phyloP scores from a whole-genome alignment of 2,113 vertebrate genomes.

The Sprattus sprattus region DNA sequence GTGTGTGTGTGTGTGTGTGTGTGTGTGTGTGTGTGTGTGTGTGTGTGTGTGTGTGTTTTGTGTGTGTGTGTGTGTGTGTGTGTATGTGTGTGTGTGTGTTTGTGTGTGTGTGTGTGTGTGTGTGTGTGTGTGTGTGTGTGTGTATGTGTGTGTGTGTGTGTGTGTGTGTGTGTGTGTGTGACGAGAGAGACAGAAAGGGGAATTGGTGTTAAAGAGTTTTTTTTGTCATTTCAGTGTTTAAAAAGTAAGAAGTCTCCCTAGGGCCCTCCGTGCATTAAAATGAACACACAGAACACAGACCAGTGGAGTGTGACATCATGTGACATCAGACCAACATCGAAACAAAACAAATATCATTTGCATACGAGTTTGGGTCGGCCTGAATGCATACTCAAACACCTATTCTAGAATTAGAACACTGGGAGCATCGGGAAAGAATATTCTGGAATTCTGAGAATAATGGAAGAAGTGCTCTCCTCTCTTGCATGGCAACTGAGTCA shows the following conservation, averaged over 20 bases:
- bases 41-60: constrained; percentile 1
- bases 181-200: no score
- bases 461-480: background rate
- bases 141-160: no score
- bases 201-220: background rate
- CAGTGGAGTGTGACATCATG: background rate
- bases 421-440: background rate
- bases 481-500: background rate
- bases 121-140: no score
- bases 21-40: no score
- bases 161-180: constrained; percentile 12
- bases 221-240: background rate
- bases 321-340: background rate
- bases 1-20: no score
- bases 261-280: background rate
- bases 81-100: no score
- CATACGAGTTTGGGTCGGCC: background rate
- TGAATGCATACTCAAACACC: background rate
- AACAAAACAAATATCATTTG: background rate
- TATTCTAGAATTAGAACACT: no score
- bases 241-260: background rate
- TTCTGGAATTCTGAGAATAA: background rate
- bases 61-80: background rate
- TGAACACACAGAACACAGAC: background rate
- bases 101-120: no score